Evolutionary conservation across 2,888 invertebrate genomes (phyloP).

Genomic region (Torymus tubicola): DNA sequence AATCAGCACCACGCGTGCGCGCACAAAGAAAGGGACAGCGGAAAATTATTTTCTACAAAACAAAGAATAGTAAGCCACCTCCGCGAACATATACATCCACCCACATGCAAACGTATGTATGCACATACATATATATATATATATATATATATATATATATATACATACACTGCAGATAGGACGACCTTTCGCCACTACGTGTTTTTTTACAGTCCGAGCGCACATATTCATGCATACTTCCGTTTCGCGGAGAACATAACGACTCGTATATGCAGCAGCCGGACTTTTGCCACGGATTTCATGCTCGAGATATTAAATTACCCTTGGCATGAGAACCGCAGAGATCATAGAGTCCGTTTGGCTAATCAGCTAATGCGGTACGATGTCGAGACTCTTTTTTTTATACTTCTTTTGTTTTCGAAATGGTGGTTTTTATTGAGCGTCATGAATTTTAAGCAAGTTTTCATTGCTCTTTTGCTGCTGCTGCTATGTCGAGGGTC

Average conservation of each 20-base stretch:
- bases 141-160: not conserved
- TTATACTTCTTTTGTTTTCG: conserved; percentile 65
- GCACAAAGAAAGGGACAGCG: no score
- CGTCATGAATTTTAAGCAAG: no score
- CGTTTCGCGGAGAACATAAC: not conserved
- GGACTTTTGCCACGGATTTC: not conserved
- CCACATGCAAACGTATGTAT: no score
- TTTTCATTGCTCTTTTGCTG: no score
- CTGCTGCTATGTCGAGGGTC: no score
- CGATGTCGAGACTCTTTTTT: not conserved
- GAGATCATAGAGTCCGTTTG: not conserved
- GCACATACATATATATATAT: no score
- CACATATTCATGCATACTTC: not conserved
- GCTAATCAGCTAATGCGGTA: conserved; percentile 19
- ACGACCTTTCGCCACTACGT: no score
- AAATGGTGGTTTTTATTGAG: conserved; percentile 56
- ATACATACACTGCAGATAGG: not conserved
- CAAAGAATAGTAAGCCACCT: conserved; percentile 15
- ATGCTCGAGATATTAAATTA: conserved; percentile 32
- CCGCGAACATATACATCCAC: not conserved
- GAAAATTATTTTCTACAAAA: no score
- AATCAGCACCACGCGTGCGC: no score
- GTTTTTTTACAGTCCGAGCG: conserved; percentile 19
- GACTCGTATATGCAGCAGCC: conserved; percentile 1
- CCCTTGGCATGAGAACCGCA: not conserved